phyloP scores from a whole-genome alignment of 2,888 invertebrate species.

The Sinodicranocentrus sp. region DNA sequence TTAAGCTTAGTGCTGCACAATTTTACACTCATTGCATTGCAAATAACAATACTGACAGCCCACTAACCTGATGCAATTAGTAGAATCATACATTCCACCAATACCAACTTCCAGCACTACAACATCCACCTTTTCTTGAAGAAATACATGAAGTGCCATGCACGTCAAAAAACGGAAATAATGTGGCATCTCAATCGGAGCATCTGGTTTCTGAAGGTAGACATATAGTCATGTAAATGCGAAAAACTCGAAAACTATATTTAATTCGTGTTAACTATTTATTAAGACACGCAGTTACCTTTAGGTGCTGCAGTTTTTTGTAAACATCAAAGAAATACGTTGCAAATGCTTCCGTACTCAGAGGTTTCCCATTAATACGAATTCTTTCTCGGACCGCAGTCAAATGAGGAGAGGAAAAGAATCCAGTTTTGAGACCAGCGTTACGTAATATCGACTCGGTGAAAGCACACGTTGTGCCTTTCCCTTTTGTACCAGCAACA shows the following conservation, averaged over 20 bases:
- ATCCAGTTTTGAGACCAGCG: slow-evolving; percentile 92
- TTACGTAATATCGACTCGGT: slow-evolving; percentile 92
- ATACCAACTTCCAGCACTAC: slow-evolving; percentile 98
- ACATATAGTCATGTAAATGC: slow-evolving; percentile 77
- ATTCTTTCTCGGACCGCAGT: slow-evolving; percentile 95
- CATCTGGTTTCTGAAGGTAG: slow-evolving; percentile 81
- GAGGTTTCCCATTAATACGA: slow-evolving; percentile 89
- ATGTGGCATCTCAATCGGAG: slow-evolving; percentile 87
- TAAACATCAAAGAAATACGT: slow-evolving; percentile 91
- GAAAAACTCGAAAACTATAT: no score
- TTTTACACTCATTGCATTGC: not conserved
- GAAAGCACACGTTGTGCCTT: slow-evolving; percentile 96
- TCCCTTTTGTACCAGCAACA: slow-evolving; percentile 98
- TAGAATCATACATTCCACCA: slow-evolving; percentile 95
- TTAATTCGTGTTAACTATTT: no score
- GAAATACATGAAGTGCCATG: slow-evolving; percentile 93
- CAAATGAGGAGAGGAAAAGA: slow-evolving; percentile 97
- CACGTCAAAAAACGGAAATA: slow-evolving; percentile 97
- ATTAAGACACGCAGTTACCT: slow-evolving; percentile 78
- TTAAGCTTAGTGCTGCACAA: not conserved
- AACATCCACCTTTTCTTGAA: slow-evolving; percentile 91
- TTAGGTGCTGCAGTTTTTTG: slow-evolving; percentile 81
- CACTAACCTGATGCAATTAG: slow-evolving; percentile 90
- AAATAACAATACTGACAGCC: not conserved
- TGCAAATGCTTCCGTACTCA: slow-evolving; percentile 87